Evolutionary conservation across 2,888 invertebrate genomes (phyloP).

Genomic region (Tetranychus truncatus): DNA sequence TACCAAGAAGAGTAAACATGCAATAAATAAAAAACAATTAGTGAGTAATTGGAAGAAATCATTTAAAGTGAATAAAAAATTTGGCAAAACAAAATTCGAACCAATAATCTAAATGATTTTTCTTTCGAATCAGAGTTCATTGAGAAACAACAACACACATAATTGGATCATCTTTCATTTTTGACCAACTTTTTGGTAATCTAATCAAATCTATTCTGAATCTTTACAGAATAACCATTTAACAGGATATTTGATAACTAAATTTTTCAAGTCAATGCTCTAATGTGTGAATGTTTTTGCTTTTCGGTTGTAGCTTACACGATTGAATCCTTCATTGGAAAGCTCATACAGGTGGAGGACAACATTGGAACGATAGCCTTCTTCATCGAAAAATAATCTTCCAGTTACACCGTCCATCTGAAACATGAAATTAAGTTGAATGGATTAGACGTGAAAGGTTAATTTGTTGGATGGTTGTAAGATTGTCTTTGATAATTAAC

Average conservation of each 20-base stretch:
- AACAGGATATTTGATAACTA: no score
- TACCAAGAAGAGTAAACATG: background rate
- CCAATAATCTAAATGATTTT: no score
- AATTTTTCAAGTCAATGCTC: no score
- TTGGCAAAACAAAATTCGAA: no score
- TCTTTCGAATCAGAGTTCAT: no score
- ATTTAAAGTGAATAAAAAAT: no score
- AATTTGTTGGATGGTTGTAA: background rate
- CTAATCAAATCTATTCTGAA: no score
- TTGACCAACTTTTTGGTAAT: no score
- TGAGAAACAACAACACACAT: no score
- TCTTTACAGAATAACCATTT: no score
- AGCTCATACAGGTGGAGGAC: background rate
- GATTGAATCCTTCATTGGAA: background rate
- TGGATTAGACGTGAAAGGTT: background rate
- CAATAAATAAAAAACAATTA: background rate
- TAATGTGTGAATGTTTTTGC: no score
- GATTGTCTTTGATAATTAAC: background rate
- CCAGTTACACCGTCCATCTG: background rate
- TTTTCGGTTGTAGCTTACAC: background rate
- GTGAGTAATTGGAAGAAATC: background rate
- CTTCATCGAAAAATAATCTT: background rate
- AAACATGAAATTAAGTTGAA: background rate
- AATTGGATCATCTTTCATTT: no score
- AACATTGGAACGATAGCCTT: background rate